phyloP scores from a whole-genome alignment of 2,888 invertebrate species.

The Drymonia ruficornis region DNA sequence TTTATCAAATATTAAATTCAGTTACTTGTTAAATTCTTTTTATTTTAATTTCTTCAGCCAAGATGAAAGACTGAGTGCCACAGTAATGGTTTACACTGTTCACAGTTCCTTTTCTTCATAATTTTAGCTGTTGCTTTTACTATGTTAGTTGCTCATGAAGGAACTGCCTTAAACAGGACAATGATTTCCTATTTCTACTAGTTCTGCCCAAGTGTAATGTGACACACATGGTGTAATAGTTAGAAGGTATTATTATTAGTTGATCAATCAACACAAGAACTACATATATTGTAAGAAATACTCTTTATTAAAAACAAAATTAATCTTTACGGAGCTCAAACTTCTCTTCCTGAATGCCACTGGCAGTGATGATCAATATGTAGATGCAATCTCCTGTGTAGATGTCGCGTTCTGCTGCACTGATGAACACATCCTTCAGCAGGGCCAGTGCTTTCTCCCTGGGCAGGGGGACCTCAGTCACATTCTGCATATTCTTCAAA shows the following conservation, averaged over 20 bases:
- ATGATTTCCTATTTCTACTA: too few species aligned
- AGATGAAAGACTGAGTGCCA: too few species aligned
- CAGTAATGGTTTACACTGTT: too few species aligned
- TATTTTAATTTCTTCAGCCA: too few species aligned
- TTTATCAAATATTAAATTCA: slow-evolving; percentile 63
- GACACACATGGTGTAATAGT: too few species aligned
- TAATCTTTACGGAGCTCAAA: slow-evolving; percentile 96
- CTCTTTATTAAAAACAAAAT: slow-evolving; percentile 49
- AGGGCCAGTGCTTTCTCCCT: slow-evolving; percentile 93
- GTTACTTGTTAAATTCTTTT: slow-evolving; percentile 62
- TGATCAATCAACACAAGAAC: too few species aligned
- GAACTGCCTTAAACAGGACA: too few species aligned
- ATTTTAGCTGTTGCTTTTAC: too few species aligned
- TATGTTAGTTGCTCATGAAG: too few species aligned
- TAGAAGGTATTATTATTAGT: too few species aligned
- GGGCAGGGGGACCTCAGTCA: slow-evolving; percentile 86
- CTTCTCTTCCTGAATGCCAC: slow-evolving; percentile 90
- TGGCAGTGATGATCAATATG: slow-evolving; percentile 94
- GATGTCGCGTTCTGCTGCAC: slow-evolving; percentile 99
- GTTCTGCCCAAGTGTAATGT: too few species aligned
- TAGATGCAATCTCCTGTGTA: slow-evolving; percentile 97
- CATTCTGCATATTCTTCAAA: slow-evolving; percentile 93
- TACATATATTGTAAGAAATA: slow-evolving; percentile 26
- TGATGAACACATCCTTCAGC: slow-evolving; percentile 98
- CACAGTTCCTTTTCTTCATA: too few species aligned